A percentile compares a stretch with the other conserved stretches of the same genome.
phyloP scores from a whole-genome alignment of 2,113 vertebrate species.

The human region DNA sequence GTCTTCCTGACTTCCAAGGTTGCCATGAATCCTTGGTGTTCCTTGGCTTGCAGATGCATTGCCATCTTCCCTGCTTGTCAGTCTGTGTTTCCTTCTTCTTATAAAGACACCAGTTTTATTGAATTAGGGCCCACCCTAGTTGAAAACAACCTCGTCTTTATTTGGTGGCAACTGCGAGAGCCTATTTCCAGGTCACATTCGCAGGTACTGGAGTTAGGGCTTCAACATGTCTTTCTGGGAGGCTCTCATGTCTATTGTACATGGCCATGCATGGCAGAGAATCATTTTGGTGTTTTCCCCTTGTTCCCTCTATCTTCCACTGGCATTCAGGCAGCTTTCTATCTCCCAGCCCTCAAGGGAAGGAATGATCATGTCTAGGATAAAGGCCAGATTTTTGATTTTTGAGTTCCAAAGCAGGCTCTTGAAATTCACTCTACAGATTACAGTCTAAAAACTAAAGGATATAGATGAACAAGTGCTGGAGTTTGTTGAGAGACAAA shows the following conservation, averaged over 20 bases:
- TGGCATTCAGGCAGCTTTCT: not conserved
- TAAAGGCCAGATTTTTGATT: not conserved
- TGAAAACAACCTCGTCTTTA: not conserved
- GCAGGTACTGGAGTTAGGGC: not conserved
- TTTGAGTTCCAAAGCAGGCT: not conserved
- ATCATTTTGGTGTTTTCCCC: not conserved
- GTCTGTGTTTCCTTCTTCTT: not conserved
- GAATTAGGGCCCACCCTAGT: not conserved
- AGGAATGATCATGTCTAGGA: not conserved
- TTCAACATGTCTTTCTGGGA: not conserved
- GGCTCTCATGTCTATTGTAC: rapidly evolving
- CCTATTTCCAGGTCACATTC: not conserved
- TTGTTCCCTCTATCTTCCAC: not conserved
- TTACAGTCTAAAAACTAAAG: not conserved
- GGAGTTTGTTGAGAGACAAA: not conserved
- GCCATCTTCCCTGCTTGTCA: not conserved
- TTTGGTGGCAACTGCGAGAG: not conserved
- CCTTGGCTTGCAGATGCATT: not conserved
- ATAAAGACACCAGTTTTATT: rapidly evolving
- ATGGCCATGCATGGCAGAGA: rapidly evolving
- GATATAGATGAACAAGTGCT: not conserved
- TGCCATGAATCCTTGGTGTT: rapidly evolving
- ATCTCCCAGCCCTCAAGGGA: not conserved
- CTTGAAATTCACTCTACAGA: not conserved
- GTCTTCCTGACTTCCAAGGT: not conserved